Conservation (phyloP, 2,113 vertebrate species). For the Triplophysa dalaica region DNA sequence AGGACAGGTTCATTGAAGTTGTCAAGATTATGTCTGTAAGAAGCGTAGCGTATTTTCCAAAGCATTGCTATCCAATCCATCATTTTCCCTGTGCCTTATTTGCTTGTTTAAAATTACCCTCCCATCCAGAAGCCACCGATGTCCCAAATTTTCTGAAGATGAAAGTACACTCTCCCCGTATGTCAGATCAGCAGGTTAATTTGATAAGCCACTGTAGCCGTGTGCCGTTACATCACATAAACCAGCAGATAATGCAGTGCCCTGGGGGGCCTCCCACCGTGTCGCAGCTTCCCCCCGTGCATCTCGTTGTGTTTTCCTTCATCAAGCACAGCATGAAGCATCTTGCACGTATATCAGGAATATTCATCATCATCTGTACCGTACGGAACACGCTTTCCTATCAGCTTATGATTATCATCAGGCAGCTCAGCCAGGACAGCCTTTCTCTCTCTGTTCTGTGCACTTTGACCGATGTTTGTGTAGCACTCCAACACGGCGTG, state of each 20-base stretch:
- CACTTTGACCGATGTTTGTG: neutral
- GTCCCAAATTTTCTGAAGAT: neutral
- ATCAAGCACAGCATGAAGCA: neutral
- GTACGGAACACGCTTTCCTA: slow-evolving; percentile 24
- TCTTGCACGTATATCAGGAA: neutral
- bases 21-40: slow-evolving; percentile 60
- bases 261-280: neutral
- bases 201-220: slow-evolving; percentile 23
- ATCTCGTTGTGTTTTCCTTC: neutral
- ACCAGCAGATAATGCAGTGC: slow-evolving; percentile 44
- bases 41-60: slow-evolving; percentile 24
- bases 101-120: slow-evolving; percentile 10
- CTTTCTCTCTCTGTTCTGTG: slow-evolving; percentile 16
- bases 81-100: slow-evolving; percentile 17
- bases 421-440: slow-evolving; percentile 60
- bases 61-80: neutral
- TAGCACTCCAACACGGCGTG: neutral
- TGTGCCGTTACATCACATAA: slow-evolving; percentile 22
- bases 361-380: neutral
- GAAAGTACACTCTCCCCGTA: neutral
- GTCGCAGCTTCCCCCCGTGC: neutral
- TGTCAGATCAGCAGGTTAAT: slow-evolving; percentile 9
- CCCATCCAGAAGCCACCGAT: neutral
- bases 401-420: slow-evolving; percentile 59
- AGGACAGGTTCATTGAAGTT: neutral